These are phyloP conservation scores for Ennomos fuscantarius DNA, from an alignment of 2,888 invertebrate species.

Conservation along the genomic window DNA sequence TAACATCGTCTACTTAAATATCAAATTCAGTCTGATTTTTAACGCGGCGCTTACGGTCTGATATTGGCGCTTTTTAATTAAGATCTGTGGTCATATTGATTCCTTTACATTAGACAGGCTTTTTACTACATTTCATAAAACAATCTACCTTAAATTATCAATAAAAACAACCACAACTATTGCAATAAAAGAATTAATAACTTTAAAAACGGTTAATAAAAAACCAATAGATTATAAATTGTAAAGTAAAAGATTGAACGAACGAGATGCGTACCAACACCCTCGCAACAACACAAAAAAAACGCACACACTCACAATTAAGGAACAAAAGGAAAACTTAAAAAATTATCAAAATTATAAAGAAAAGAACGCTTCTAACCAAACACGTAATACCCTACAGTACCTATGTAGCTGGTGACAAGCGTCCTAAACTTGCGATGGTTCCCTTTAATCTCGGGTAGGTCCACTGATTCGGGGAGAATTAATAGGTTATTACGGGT, in stretches of 20 bases:
- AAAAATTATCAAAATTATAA: constrained; percentile 25
- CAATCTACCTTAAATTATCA: no score
- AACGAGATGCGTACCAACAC: constrained; percentile 34
- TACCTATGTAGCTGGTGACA: constrained; percentile 99
- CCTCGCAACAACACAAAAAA: constrained; percentile 37
- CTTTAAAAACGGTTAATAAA: not conserved
- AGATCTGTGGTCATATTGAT: no score
- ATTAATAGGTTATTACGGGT: constrained; percentile 34
- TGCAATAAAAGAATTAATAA: not conserved
- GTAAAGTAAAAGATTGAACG: no score
- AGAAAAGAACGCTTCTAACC: constrained; percentile 23
- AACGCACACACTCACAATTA: constrained; percentile 44
- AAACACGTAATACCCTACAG: constrained; percentile 58
- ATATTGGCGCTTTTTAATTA: no score
- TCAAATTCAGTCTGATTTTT: no score
- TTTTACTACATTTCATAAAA: no score
- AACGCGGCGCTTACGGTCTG: no score
- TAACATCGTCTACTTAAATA: no score
- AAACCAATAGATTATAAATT: not conserved
- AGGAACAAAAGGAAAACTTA: constrained; percentile 14
- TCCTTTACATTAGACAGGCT: no score
- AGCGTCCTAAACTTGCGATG: constrained; percentile 99
- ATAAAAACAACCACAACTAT: no score
- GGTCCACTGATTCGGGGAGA: constrained; percentile 91
- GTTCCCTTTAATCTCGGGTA: constrained; percentile 99